Conservation (phyloP, 2,113 vertebrate species). For the Progne subis region DNA sequence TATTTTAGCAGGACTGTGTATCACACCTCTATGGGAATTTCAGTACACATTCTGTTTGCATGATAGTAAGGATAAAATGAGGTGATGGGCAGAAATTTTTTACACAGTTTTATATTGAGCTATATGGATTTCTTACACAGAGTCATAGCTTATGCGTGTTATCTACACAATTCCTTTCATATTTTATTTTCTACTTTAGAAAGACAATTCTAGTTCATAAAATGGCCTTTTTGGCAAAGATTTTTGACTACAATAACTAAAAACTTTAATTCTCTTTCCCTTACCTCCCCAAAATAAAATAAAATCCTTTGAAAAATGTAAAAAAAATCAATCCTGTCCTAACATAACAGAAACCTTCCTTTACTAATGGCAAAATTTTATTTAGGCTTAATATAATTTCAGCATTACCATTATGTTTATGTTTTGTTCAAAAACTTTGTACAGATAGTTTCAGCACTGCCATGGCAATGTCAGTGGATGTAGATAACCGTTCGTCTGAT, state of each 20-base stretch:
- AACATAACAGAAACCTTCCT: background rate
- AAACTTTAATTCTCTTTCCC: background rate
- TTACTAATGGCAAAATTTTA: background rate
- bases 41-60: background rate
- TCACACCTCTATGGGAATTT: background rate
- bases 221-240: background rate
- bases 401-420: background rate
- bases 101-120: background rate
- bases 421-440: background rate
- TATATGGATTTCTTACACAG: background rate
- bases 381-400: background rate
- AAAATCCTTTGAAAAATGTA: background rate
- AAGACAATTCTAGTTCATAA: background rate
- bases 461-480: background rate
- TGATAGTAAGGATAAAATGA: background rate
- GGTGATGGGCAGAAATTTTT: background rate
- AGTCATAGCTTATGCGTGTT: background rate
- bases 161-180: background rate
- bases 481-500: background rate
- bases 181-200: background rate
- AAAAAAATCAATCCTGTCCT: background rate
- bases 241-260: background rate
- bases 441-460: background rate
- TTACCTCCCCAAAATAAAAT: background rate
- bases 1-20: background rate